A percentile compares a stretch with the other conserved stretches of the same genome.
phyloP scores from a whole-genome alignment of 2,888 invertebrate genomes.

The Sesamia inferens region DNA sequence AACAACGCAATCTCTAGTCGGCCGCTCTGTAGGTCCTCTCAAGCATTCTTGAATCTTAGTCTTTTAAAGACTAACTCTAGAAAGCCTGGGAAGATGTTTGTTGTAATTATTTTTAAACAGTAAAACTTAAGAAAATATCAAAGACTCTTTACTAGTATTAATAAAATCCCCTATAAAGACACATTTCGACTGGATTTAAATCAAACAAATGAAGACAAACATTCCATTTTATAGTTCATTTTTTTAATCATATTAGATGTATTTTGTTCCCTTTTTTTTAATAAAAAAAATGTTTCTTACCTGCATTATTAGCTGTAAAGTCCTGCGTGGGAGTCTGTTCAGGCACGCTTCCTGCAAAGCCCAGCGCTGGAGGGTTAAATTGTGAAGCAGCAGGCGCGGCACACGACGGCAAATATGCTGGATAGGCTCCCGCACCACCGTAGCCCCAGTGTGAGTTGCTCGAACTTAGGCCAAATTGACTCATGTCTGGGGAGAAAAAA shows the following conservation, averaged over 20 bases:
- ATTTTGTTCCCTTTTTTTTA: neutral
- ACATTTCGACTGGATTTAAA: neutral
- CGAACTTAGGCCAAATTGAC: slow-evolving; percentile 95
- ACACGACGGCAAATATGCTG: slow-evolving; percentile 95
- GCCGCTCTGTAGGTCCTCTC: neutral
- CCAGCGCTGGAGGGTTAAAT: slow-evolving; percentile 93
- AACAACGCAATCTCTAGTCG: no score
- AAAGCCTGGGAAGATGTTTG: neutral
- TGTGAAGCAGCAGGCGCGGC: slow-evolving; percentile 92
- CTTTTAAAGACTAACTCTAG: neutral
- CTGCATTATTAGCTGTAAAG: slow-evolving; percentile 90
- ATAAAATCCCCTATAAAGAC: neutral
- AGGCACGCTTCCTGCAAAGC: slow-evolving; percentile 92
- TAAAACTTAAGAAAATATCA: neutral
- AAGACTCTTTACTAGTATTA: neutral
- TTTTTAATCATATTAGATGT: neutral
- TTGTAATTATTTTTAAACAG: neutral
- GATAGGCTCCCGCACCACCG: slow-evolving; percentile 95
- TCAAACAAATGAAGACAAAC: neutral
- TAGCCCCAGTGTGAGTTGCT: slow-evolving; percentile 97
- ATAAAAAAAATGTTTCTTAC: slow-evolving; percentile 67
- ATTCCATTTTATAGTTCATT: neutral
- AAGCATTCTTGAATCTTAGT: neutral
- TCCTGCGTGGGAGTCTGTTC: slow-evolving; percentile 91
- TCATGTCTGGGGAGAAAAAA: slow-evolving; percentile 92